These are phyloP conservation scores for Papilio glaucus DNA, from an alignment of 1,140 invertebrate species.

Conservation along the genomic window DNA sequence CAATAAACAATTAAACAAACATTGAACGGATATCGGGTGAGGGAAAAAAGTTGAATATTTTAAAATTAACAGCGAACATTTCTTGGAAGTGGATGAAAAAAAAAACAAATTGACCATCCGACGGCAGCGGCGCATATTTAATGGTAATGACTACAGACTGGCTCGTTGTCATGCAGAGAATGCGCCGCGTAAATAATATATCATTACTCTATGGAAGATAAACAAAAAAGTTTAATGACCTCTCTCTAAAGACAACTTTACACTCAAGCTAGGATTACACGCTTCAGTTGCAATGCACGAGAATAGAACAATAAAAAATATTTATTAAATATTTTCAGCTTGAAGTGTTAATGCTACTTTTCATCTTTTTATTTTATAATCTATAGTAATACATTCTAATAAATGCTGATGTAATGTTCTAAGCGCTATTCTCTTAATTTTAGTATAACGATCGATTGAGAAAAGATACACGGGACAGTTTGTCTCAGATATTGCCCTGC, in stretches of 20 bases:
- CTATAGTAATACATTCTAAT: no score
- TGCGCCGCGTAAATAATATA: slow-evolving; percentile 73
- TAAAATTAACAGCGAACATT: slow-evolving; percentile 40
- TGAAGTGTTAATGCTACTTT: no score
- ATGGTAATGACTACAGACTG: slow-evolving; percentile 72
- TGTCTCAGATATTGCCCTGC: no score
- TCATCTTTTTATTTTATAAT: no score
- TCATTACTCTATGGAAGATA: slow-evolving; percentile 66
- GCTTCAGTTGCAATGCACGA: neutral
- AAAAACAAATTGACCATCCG: slow-evolving; percentile 50
- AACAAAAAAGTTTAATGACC: slow-evolving; percentile 65
- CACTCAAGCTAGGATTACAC: neutral
- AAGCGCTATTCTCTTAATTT: no score
- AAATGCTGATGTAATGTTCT: no score
- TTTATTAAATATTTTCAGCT: neutral
- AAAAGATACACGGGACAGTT: no score
- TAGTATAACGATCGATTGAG: no score
- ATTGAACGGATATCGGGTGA: neutral
- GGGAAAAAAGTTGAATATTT: neutral
- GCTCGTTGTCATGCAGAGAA: slow-evolving; percentile 65
- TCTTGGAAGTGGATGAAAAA: slow-evolving; percentile 45
- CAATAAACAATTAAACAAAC: slow-evolving; percentile 25
- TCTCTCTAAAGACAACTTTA: slow-evolving; percentile 23
- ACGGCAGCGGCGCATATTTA: slow-evolving; percentile 47
- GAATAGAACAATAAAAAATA: neutral